These are phyloP conservation scores for Acipenser ruthenus DNA, from an alignment of 2,797 vertebrate species.

Conservation along the genomic window DNA sequence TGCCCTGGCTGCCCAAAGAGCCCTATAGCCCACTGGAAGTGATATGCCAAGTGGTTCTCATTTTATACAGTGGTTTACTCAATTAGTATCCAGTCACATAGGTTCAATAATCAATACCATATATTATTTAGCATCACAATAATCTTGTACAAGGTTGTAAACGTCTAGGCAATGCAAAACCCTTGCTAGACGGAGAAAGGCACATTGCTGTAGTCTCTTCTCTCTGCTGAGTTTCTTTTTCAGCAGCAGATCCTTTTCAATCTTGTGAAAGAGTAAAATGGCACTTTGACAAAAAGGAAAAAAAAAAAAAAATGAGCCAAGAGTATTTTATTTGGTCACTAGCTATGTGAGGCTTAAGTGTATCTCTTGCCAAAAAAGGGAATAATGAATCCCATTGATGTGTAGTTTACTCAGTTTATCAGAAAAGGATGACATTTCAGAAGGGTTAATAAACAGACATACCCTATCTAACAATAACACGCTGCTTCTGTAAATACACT, in stretches of 20 bases:
- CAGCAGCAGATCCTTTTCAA: conserved; percentile 1
- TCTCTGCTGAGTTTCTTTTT: neutral
- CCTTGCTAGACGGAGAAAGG: neutral
- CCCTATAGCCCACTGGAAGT: no score
- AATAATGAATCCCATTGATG: conserved; percentile 21
- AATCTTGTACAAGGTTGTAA: no score
- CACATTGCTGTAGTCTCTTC: neutral
- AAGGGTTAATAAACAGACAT: conserved; percentile 16
- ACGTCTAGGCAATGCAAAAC: no score
- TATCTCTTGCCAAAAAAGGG: conserved; percentile 37
- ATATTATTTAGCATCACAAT: no score
- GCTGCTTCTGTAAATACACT: no score
- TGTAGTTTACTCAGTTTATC: conserved; percentile 13
- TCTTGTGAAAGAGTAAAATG: conserved; percentile 2
- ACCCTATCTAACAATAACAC: neutral
- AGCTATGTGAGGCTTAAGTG: conserved; percentile 27
- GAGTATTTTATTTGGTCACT: conserved; percentile 54
- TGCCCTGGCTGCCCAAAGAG: no score
- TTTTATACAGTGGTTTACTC: no score
- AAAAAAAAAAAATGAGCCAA: conserved; percentile 19
- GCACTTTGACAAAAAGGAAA: neutral
- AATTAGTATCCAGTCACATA: no score
- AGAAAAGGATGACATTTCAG: conserved; percentile 15
- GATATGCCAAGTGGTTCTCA: no score
- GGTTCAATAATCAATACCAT: no score